phyloP scores from a whole-genome alignment of 1,140 invertebrate species.

The Solen grandis region DNA sequence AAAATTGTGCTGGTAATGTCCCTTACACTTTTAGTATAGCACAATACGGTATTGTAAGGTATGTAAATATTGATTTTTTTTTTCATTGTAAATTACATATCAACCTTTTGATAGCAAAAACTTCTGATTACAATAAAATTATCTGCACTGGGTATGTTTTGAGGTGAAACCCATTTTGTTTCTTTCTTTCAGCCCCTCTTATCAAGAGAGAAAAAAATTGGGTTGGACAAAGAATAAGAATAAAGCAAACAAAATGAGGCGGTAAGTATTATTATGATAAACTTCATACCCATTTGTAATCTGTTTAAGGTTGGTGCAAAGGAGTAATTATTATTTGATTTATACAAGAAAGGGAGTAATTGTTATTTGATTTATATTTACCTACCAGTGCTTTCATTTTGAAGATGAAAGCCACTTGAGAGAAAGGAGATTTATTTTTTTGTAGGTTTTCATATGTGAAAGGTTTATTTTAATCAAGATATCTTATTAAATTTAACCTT shows the following conservation, averaged over 20 bases:
- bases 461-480: too few relatives aligned
- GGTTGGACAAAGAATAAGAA: slow-evolving; percentile 66
- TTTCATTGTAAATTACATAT: not conserved
- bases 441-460: too few relatives aligned
- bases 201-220: slow-evolving; percentile 67
- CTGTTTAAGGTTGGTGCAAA: too few relatives aligned
- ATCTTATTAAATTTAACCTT: too few relatives aligned
- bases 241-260: slow-evolving; percentile 2
- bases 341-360: too few relatives aligned
- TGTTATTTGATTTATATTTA: too few relatives aligned
- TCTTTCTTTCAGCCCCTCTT: slow-evolving; percentile 64
- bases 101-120: not conserved
- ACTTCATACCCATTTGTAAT: too few relatives aligned
- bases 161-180: not conserved
- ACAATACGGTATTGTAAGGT: not conserved
- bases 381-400: too few relatives aligned
- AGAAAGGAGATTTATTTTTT: too few relatives aligned
- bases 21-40: not conserved
- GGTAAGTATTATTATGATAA: too few relatives aligned
- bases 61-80: not conserved
- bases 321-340: too few relatives aligned
- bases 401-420: too few relatives aligned
- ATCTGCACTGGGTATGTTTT: not conserved
- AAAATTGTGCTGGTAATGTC: not conserved
- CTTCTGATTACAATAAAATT: not conserved